phyloP scores from a whole-genome alignment of 2,113 vertebrate genomes.

The Dryoscopus gambensis region DNA sequence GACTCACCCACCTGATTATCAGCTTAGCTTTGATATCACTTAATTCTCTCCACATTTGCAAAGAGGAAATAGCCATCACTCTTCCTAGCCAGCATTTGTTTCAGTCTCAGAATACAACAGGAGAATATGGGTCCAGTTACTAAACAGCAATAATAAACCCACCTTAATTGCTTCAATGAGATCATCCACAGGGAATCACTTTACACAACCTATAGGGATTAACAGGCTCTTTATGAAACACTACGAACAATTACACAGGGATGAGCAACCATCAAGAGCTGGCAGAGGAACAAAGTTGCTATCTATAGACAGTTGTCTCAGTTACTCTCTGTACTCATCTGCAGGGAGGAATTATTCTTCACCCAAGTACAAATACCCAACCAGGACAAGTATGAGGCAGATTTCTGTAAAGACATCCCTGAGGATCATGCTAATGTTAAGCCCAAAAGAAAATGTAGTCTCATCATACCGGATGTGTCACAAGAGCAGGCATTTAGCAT shows the following conservation, averaged over 20 bases:
- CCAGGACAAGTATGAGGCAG: not conserved
- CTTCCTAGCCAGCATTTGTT: not conserved
- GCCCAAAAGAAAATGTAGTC: not conserved
- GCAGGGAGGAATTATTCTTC: not conserved
- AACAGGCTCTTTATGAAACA: constrained; percentile 24
- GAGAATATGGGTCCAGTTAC: constrained; percentile 38
- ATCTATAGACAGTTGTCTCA: not conserved
- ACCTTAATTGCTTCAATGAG: constrained; percentile 61
- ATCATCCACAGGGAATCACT: constrained; percentile 44
- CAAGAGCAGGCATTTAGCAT: not conserved
- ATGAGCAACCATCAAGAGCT: constrained; percentile 32
- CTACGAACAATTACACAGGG: constrained; percentile 28
- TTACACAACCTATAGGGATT: constrained; percentile 48
- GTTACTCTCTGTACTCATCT: not conserved
- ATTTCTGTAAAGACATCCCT: not conserved
- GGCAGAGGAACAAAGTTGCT: not conserved
- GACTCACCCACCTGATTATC: not conserved
- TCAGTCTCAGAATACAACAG: constrained; percentile 1
- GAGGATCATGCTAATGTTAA: not conserved
- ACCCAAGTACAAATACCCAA: not conserved
- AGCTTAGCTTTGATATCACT: not conserved
- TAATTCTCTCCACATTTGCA: constrained; percentile 20
- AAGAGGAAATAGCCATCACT: not conserved
- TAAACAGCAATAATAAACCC: constrained; percentile 59
- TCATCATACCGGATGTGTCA: not conserved